Conservation (phyloP, 2,888 invertebrate species). For the Salpingus planirostris region DNA sequence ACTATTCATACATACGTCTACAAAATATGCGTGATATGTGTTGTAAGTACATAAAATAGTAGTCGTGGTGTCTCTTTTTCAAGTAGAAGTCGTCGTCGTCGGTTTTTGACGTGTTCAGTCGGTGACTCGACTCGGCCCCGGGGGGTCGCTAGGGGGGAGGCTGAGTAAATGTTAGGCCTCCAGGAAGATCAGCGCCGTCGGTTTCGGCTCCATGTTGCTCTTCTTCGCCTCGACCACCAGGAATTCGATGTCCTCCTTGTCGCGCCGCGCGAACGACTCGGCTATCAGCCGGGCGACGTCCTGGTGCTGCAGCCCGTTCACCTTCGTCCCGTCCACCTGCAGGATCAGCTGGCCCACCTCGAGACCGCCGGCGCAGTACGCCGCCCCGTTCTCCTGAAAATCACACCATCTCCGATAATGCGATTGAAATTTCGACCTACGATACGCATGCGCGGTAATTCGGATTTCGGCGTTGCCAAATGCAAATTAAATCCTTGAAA, state of each 20-base stretch:
- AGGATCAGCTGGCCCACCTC: conserved; percentile 92
- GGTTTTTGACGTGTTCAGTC: too few relatives aligned
- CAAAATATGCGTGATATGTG: too few relatives aligned
- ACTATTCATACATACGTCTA: too few relatives aligned
- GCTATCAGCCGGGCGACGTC: conserved; percentile 89
- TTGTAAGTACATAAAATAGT: too few relatives aligned
- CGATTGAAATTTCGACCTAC: too few relatives aligned
- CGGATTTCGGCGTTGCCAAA: too few relatives aligned
- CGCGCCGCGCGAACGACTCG: conserved; percentile 84
- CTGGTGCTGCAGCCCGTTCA: conserved; percentile 75
- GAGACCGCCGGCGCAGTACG: conserved; percentile 83
- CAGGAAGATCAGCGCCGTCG: conserved; percentile 81
- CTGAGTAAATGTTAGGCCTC: conserved; percentile 88
- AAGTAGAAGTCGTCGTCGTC: too few relatives aligned
- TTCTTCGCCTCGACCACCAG: conserved; percentile 88
- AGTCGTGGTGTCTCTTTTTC: too few relatives aligned
- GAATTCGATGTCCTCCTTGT: conserved; percentile 85
- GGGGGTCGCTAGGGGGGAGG: conserved; percentile 74
- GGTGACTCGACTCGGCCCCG: conserved; percentile 53
- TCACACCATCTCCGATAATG: too few relatives aligned
- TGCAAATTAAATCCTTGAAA: too few relatives aligned
- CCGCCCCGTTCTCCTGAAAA: conserved; percentile 94
- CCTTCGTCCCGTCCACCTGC: conserved; percentile 70
- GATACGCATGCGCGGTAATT: too few relatives aligned
- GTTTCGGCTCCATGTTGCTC: conserved; percentile 85